phyloP scores from a whole-genome alignment of 2,888 invertebrate genomes.

The Serripes groenlandicus region DNA sequence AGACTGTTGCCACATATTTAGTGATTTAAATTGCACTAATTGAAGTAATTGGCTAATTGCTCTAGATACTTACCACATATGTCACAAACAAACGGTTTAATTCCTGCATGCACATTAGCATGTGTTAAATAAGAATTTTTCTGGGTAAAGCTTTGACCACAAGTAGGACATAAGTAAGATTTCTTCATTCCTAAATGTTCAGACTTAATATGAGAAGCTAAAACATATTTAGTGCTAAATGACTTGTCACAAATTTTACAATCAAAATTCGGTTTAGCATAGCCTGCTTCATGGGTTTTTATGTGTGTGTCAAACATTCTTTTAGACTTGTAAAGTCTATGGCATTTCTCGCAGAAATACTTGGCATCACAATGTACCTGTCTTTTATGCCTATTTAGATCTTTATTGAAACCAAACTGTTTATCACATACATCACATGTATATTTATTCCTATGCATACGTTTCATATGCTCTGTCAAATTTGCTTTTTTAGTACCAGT shows the following conservation, averaged over 20 bases:
- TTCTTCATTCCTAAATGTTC: conserved; percentile 79
- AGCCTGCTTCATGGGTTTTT: conserved; percentile 72
- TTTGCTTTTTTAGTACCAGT: conserved; percentile 64
- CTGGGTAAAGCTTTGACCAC: conserved; percentile 80
- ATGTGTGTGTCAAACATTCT: conserved; percentile 72
- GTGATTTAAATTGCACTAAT: no score
- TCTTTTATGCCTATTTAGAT: conserved; percentile 74
- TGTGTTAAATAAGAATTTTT: conserved; percentile 77
- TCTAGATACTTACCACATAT: conserved; percentile 73
- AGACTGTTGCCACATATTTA: no score
- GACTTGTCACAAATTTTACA: conserved; percentile 78
- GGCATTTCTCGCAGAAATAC: conserved; percentile 77
- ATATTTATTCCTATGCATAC: conserved; percentile 73
- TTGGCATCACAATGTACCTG: conserved; percentile 69
- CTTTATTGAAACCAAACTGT: conserved; percentile 75
- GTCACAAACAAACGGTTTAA: conserved; percentile 79
- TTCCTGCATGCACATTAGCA: conserved; percentile 81
- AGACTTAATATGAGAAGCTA: conserved; percentile 77
- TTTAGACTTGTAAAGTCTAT: conserved; percentile 77
- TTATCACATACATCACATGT: conserved; percentile 75
- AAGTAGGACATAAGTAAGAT: conserved; percentile 77
- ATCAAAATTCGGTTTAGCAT: conserved; percentile 75
- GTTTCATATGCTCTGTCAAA: conserved; percentile 72
- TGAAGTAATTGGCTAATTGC: no score
- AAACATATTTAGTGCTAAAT: conserved; percentile 79